Evolutionary conservation across 2,888 invertebrate species (phyloP), one percentile per base, ranked within the genome.

Genomic region (Liodrosophila aerea): DNA sequence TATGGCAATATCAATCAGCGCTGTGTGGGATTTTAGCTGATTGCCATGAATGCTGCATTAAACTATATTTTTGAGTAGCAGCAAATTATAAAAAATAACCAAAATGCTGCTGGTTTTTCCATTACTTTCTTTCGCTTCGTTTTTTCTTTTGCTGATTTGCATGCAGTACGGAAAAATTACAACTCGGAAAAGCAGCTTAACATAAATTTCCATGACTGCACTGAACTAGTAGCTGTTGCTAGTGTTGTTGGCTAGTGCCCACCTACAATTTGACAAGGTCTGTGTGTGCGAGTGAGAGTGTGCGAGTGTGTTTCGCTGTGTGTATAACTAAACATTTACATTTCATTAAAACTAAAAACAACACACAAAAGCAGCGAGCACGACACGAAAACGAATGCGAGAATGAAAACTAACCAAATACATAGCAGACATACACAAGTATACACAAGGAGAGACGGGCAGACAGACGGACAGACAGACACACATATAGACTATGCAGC

Each of bases 331-430:
- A 80, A 80, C 83, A 80, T 80, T 80, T 80, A 80, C 78, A 80
- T 80, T 83, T 80, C 78, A 80, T 80, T 80, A 80, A 80, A 80
- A 80, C 78, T 83, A 83, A 80, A 78, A 80, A 80, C 78, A 78
- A 78, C 78, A 78, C 60, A 76, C 68, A 67, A 76, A 78, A 78
- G 82, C 82, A 76, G 70, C 64, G 74, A 80, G 72, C 57, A 80
- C 74, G 76, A 74, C 80, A 80, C 74, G 60, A 75, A 69, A 73
- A 64, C 81, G 80, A 71, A 70, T 67, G 63, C 76, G 39, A 49
- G 49, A 56, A 56, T 41, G 71, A 70, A 67, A 78, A 75, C 78
- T 76, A 80, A 80, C 69, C 76, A 83, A 80, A 80, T 80, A 69
- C 62, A 61, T 41, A 34, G 56, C 27, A 47, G 1, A 53, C n/a